Conservation (phyloP, 2,888 invertebrate species). For the Cenopis cana region DNA sequence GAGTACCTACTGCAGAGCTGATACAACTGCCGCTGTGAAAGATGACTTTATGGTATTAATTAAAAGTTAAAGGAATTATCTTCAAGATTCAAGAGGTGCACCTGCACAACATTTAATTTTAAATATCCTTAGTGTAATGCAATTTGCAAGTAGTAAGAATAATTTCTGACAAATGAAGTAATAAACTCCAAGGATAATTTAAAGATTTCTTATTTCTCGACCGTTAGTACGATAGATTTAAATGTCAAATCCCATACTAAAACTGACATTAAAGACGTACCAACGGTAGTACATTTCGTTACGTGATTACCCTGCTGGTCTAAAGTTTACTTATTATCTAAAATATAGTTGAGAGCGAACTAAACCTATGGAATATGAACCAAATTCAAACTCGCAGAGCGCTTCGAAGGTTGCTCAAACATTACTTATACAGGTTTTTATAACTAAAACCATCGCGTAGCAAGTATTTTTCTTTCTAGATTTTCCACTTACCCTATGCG, state of each 20-base stretch:
- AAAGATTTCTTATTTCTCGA: no score
- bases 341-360: not conserved
- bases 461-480: not conserved
- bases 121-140: not conserved
- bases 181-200: no score
- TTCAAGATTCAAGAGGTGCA: no score
- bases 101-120: no score
- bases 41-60: no score
- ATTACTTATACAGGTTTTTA: not conserved
- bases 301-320: no score
- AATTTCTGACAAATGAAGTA: not conserved
- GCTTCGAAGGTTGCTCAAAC: not conserved
- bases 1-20: no score
- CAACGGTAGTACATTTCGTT: no score
- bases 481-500: constrained; percentile 92
- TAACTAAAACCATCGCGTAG: not conserved
- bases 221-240: no score
- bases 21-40: no score
- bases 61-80: not conserved
- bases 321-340: not conserved
- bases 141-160: not conserved
- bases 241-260: no score
- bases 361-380: not conserved
- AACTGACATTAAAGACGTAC: no score
- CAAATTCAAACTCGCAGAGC: not conserved